Evolutionary conservation across 37 sponge, comb jelly and placozoan genomes (phyloP), one percentile per base, ranked within the genome.

Genomic region (Cladorhizidae sp.): DNA sequence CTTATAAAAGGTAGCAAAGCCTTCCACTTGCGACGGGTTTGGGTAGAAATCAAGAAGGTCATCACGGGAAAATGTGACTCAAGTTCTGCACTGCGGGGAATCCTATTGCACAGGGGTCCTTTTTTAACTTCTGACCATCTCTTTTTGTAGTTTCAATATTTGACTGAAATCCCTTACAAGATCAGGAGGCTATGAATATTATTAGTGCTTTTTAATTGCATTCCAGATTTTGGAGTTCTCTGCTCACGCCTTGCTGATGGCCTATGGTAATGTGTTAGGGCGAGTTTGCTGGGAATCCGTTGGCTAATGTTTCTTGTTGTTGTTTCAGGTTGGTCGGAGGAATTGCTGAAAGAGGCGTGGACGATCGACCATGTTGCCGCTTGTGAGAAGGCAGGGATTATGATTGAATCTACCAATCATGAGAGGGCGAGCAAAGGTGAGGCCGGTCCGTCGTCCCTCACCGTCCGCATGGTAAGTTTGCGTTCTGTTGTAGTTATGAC

Each of bases 311-410:
- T 82, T 73, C 70, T 83, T 86, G 38, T 76, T 74, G 57, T 17
- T 54, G 3, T 28, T 71, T 9, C 37, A 92, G 93, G 83, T 21
- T 92, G 93, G 93, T 88, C 89, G 2, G 78, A 84, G 69, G 89
- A 88, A 35, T 41, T 82, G 73, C 77, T 85, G 26, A 56, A 25
- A 31, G 93, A 92, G 33, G 88, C 89, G 8, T 92, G 82, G 85
- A 63, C 25, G 15, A 51, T 75, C 8, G 78, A 92, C 61, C 61
- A 18, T 3, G 69, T 33, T 22, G 71, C 40, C 15, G 88, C 92
- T 3, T 87, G 82, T 54, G 49, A 63, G 35, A 86, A 86, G 70
- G 92, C 92, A 0, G 92, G 92, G 14, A 57, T 92, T 0, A 71
- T 59, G 29, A 12, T 54, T 23, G 61, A 72, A 5, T 42, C 55